phyloP scores from a whole-genome alignment of 2,888 invertebrate species.

The Chelonus formosanus region DNA sequence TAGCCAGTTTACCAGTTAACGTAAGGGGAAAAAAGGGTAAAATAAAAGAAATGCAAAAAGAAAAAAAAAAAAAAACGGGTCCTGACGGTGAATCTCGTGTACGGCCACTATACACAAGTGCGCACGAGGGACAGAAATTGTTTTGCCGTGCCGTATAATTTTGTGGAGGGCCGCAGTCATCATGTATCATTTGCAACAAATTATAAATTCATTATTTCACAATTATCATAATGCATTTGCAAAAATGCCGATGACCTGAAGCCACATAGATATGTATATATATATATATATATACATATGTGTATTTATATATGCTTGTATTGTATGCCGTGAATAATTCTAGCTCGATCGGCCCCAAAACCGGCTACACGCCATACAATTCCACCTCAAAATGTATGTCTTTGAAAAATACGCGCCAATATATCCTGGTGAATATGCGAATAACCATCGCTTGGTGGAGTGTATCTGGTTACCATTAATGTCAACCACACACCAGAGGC shows the following conservation, averaged over 20 bases:
- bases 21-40: slow-evolving; percentile 21
- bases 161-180: slow-evolving; percentile 54
- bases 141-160: slow-evolving; percentile 60
- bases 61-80: slow-evolving; percentile 27
- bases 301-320: no score
- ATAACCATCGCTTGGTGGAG: background rate
- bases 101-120: slow-evolving; percentile 23
- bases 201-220: slow-evolving; percentile 65
- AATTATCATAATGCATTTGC: slow-evolving; percentile 62
- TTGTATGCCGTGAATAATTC: no score
- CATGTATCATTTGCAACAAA: slow-evolving; percentile 62
- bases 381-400: slow-evolving; percentile 5
- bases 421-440: slow-evolving; percentile 2
- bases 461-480: slow-evolving; percentile 23
- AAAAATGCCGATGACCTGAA: slow-evolving; percentile 53
- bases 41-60: slow-evolving; percentile 18
- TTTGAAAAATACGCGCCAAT: background rate
- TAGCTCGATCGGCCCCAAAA: slow-evolving; percentile 2
- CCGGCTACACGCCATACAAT: slow-evolving; percentile 8
- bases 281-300: no score
- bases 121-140: slow-evolving; percentile 50
- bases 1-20: slow-evolving; percentile 46
- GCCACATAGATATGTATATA: background rate
- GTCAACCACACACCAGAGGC: background rate
- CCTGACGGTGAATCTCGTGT: slow-evolving; percentile 1